Conservation (phyloP, 1,140 invertebrate genomes). For the Oscheius sp. region DNA sequence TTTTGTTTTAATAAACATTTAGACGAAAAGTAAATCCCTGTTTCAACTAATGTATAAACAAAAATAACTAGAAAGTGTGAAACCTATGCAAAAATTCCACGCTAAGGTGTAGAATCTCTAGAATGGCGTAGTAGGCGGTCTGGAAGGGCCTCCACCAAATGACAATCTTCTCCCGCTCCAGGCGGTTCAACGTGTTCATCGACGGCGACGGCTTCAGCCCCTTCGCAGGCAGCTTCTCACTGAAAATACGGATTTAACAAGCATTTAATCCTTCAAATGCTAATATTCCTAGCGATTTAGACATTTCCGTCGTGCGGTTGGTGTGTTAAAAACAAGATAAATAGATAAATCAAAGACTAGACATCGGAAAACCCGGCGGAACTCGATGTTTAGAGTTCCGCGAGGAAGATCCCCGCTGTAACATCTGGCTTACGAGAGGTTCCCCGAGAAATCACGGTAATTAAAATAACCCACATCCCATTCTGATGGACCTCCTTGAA, state of each 20-base stretch:
- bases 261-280: background rate
- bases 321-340: background rate
- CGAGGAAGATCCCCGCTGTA: background rate
- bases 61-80: slow-evolving; percentile 12
- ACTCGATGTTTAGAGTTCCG: background rate
- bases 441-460: background rate
- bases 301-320: background rate
- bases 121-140: slow-evolving; percentile 42
- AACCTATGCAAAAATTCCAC: slow-evolving; percentile 2
- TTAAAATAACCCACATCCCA: background rate
- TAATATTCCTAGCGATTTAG: background rate
- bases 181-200: slow-evolving; percentile 35
- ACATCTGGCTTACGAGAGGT: background rate
- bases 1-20: background rate
- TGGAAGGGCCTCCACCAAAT: slow-evolving; percentile 40
- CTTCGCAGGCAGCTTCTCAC: slow-evolving; percentile 16
- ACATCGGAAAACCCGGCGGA: background rate
- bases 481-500: background rate
- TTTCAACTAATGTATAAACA: background rate
- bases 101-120: slow-evolving; percentile 15
- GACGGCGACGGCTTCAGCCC: slow-evolving; percentile 42
- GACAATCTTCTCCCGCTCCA: slow-evolving; percentile 46
- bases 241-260: slow-evolving; percentile 1
- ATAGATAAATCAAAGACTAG: background rate
- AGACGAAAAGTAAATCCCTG: background rate